phyloP scores from a whole-genome alignment of 2,113 vertebrate species.

The Speoplatyrhinus poulsoni region DNA sequence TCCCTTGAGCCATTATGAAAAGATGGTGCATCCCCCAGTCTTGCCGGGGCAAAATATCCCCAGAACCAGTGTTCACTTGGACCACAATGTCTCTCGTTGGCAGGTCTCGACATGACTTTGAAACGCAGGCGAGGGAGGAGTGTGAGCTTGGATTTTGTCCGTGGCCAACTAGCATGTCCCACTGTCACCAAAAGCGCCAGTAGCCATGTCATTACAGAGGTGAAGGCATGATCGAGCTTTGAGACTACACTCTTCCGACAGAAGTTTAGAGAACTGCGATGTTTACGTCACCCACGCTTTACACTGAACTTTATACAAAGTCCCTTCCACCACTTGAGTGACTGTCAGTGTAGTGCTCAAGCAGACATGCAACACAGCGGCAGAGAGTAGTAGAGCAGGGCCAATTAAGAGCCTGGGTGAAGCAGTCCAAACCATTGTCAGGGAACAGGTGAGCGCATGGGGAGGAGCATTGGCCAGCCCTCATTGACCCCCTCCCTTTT shows the following conservation, averaged over 20 bases:
- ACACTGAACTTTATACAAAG: constrained; percentile 51
- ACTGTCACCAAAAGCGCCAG: constrained; percentile 77
- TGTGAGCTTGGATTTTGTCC: constrained; percentile 78
- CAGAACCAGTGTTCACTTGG: constrained; percentile 95
- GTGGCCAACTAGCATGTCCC: constrained; percentile 87
- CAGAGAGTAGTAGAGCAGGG: constrained; percentile 74
- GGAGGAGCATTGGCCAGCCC: constrained; percentile 79
- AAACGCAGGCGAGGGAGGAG: constrained; percentile 98
- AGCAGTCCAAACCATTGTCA: constrained; percentile 81
- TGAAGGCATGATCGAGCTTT: constrained; percentile 85
- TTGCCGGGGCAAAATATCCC: constrained; percentile 90
- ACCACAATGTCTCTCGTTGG: constrained; percentile 95
- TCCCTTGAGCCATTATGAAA: constrained; percentile 38
- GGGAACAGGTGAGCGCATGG: constrained; percentile 83
- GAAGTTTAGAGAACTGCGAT: constrained; percentile 61
- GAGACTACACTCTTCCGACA: constrained; percentile 88
- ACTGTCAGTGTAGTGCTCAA: constrained; percentile 74
- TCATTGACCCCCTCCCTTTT: constrained; percentile 81
- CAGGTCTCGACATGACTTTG: constrained; percentile 99
- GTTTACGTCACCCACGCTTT: constrained; percentile 69
- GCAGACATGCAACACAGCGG: constrained; percentile 87
- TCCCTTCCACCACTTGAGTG: constrained; percentile 52
- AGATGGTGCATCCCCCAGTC: constrained; percentile 75
- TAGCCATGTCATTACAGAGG: constrained; percentile 82
- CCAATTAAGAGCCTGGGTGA: constrained; percentile 85